Evolutionary conservation across 1,140 invertebrate genomes (phyloP), one percentile per base, ranked within the genome.

Genomic region (Popillia japonica): DNA sequence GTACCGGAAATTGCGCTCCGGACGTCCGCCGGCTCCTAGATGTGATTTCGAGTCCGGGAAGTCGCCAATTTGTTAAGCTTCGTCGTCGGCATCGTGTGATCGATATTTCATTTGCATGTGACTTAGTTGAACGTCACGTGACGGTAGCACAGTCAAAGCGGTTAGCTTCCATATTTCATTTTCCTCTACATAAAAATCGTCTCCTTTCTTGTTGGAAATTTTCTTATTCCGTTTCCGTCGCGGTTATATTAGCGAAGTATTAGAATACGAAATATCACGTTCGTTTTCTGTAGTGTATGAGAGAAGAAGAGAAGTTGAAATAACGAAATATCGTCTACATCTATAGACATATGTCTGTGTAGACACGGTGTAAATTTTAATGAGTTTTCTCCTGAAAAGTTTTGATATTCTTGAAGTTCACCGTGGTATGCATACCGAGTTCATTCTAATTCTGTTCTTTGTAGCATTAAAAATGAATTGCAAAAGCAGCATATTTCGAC

Each of bases 1-100:
- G 76, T 77, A 81, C 79, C 79, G 82, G 82, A 83, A 83, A 83
- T 83, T 83, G 82, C 80, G 77, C 78, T 80, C 82, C 82, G 82
- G 80, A 83, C 82, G 80, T 83, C 82, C 82, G 80, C 78, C 78
- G 61, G 78, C 78, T 78, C 78, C 79, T 79, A 78, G 80, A 80
- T 80, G 79, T 81, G 80, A 80, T 81, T 81, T 78, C 80, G 80
- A 78, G 79, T 81, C 79, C 77, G 80, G 82, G 82, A 83, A 83
- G 80, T 83, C 78, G 79, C 80, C 82, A 83, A 83, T 83, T 83
- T 83, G 82, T 81, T 78, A 80, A 77, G 17, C 48, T 55, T 55
- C 48, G 48, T 55, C 48, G 11, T 55, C 48, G 48, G 17, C 48
- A 17, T 55, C 72, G 14, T 27, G 0, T 77, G 79, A 79, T 79